Base-by-base conservation (phyloP, 2,888 invertebrate species). In the Anagyrus pseudococci region DNA sequence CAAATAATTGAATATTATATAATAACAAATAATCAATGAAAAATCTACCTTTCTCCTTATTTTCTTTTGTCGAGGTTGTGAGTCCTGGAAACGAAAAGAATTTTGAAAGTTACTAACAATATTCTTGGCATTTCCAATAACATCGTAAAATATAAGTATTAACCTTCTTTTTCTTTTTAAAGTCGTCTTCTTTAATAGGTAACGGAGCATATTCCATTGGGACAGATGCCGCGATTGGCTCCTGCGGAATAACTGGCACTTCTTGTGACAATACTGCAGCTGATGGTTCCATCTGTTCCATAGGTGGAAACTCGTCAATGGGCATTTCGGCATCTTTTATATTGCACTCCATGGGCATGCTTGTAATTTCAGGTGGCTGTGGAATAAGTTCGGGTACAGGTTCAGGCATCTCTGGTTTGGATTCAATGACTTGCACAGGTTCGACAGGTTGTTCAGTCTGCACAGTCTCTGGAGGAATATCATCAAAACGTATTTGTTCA, bases 401-500 rank as follows among this genome's bases (percentile, higher is more conserved):
- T 17, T 4, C 55, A 40, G 48, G 26, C 19, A 19, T 44, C 41
- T 49, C 29, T 48, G 53, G 8, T 22, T 58, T 47, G 55, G 52
- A 13, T 58, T 62, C 41, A 4, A 15, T 15, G 2, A 8, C 33
- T 64, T 40, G 20, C 40, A 33, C 50, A 10, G 20, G 33, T 43
- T 43, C 54, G 1, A 23, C 7, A 19, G 41, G 1, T 49, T 64
- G 48, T 47, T 56, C 49, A 8, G 33, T 22, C 10, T 20, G 17
- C 22, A 33, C 13, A 4, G 46, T 25, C 46, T 59, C 59, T 4
- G 55, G 61, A 29, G 62, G 40, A 13, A 20, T 85, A 13, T 85
- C 86, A n/a, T 85, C 85, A 63, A 82, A 78, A 68, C 77, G 80
- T 2, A 79, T 75, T 64, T 81, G 81, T 29, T 75, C 77, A 23